Evolutionary conservation across 2,113 vertebrate genomes (phyloP).

Genomic region (Numenius arquata): DNA sequence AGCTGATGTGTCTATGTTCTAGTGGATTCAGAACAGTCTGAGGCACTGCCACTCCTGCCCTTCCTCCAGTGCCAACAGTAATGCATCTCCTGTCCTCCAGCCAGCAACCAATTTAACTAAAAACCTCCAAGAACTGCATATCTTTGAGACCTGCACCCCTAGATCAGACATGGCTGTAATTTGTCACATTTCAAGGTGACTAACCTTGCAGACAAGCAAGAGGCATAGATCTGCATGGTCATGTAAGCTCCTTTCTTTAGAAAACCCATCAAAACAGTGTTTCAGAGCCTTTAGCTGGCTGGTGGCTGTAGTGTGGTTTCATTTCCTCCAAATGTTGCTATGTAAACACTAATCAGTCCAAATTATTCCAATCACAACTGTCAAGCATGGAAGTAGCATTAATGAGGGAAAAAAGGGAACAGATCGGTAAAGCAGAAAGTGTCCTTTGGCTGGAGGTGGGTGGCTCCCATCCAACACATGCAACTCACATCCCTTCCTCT

Average conservation of each 20-base stretch:
- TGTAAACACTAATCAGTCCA: conserved; percentile 51
- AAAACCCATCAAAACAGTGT: neutral
- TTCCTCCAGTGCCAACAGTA: neutral
- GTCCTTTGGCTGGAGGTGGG: conserved; percentile 12
- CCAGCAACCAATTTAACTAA: neutral
- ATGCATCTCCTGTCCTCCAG: neutral
- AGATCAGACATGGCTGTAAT: accelerated
- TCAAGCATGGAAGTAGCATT: neutral
- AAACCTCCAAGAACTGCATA: neutral
- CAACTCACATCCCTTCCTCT: neutral
- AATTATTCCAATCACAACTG: conserved; percentile 48
- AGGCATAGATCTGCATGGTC: neutral
- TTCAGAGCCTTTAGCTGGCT: neutral
- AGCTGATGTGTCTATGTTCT: neutral
- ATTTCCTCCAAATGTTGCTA: conserved; percentile 24
- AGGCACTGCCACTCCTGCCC: neutral
- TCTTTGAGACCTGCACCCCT: neutral
- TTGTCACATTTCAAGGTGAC: neutral
- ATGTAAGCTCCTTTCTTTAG: neutral
- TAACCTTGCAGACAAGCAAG: neutral
- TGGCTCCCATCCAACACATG: neutral
- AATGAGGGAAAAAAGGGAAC: neutral
- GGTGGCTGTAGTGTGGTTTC: neutral
- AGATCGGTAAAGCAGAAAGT: neutral
- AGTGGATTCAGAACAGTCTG: neutral